Evolutionary conservation across 2,113 vertebrate species (phyloP).

Genomic region (Antechinus stuartii): DNA sequence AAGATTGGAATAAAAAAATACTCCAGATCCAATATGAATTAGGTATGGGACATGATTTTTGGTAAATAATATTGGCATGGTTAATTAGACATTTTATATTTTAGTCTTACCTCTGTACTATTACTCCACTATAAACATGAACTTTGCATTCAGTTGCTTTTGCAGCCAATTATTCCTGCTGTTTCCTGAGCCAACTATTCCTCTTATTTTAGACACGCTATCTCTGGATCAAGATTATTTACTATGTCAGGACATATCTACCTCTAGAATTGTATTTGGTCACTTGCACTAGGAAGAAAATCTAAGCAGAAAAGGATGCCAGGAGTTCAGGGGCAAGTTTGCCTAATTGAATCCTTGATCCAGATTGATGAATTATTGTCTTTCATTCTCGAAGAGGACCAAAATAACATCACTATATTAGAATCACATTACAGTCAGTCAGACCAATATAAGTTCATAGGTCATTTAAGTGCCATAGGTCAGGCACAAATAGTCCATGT

Average conservation of each 20-base stretch:
- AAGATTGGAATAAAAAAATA: not conserved
- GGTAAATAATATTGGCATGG: not conserved
- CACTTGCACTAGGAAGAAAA: not conserved
- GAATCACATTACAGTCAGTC: too few species aligned
- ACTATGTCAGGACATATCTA: not conserved
- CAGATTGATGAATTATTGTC: not conserved
- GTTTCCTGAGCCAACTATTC: not conserved
- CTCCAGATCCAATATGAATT: not conserved
- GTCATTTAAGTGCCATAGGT: too few species aligned
- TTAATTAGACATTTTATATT: not conserved
- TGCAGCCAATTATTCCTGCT: not conserved
- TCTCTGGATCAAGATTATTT: not conserved
- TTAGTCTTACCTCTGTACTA: not conserved
- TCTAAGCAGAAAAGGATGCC: not conserved
- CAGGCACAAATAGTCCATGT: too few species aligned
- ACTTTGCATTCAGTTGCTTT: not conserved
- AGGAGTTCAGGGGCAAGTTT: not conserved
- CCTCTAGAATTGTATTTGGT: not conserved
- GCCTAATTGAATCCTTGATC: not conserved
- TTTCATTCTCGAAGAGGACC: too few species aligned
- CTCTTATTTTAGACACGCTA: not conserved
- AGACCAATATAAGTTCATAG: too few species aligned
- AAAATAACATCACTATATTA: too few species aligned
- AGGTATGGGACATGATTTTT: not conserved
- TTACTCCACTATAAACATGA: not conserved